A percentile compares a stretch with the other conserved stretches of the same genome.
Conservation (phyloP, 2,888 invertebrate species). For the Luperina testacea region DNA sequence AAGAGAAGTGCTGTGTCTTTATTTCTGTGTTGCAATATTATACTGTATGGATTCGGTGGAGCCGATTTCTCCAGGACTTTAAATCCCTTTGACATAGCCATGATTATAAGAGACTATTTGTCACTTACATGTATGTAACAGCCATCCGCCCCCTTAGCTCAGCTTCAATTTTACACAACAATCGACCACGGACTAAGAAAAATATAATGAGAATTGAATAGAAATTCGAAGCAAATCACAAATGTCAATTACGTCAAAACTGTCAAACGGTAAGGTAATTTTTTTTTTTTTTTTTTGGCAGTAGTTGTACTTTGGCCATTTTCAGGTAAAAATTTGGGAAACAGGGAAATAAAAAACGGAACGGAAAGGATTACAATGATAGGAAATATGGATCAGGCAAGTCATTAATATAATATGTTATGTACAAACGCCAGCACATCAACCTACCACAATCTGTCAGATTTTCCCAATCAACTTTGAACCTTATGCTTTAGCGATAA, state of each 20-base stretch:
- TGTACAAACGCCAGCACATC: no score
- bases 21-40: slow-evolving; percentile 96
- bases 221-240: slow-evolving; percentile 46
- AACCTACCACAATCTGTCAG: no score
- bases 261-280: slow-evolving; percentile 54
- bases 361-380: no score
- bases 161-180: slow-evolving; percentile 55
- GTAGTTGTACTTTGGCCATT: no score
- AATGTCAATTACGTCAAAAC: slow-evolving; percentile 58
- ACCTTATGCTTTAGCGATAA: no score
- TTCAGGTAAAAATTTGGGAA: no score
- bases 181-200: slow-evolving; percentile 59
- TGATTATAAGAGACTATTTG: slow-evolving; percentile 77
- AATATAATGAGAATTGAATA: slow-evolving; percentile 51
- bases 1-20: slow-evolving; percentile 96
- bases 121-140: slow-evolving; percentile 70
- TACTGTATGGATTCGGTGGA: slow-evolving; percentile 96
- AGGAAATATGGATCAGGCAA: no score
- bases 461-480: no score
- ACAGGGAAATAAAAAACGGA: no score
- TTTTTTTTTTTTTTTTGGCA: no score
- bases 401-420: no score
- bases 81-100: slow-evolving; percentile 98
- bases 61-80: slow-evolving; percentile 96
- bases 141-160: slow-evolving; percentile 81